phyloP scores from a whole-genome alignment of 2,888 invertebrate genomes.

The Tetragonula carbonaria region DNA sequence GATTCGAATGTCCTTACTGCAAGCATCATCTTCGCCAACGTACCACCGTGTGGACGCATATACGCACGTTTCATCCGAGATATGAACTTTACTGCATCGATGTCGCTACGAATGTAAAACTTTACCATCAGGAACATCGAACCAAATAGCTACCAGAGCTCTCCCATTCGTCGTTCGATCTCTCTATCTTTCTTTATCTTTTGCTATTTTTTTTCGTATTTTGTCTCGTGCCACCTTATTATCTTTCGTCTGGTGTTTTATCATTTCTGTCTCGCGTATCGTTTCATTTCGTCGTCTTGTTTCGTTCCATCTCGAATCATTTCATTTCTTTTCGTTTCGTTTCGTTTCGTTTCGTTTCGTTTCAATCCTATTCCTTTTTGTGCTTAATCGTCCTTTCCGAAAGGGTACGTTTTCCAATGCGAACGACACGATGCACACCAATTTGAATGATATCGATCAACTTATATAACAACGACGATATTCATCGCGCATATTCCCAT shows the following conservation, averaged over 20 bases:
- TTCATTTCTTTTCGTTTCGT: neutral
- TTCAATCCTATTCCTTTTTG: neutral
- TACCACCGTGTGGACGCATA: conserved; percentile 81
- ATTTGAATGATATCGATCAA: neutral
- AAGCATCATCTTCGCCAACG: conserved; percentile 79
- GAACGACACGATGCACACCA: neutral
- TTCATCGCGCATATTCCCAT: too few species aligned
- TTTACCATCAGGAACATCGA: conserved; percentile 69
- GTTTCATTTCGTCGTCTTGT: neutral
- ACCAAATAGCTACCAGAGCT: conserved; percentile 54
- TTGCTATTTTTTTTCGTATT: neutral
- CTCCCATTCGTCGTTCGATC: neutral
- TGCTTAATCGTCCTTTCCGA: neutral
- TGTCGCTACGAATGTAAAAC: conserved; percentile 76
- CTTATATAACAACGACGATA: too few species aligned
- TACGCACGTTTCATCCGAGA: conserved; percentile 78
- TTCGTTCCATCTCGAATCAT: neutral
- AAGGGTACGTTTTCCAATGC: neutral
- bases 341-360: neutral
- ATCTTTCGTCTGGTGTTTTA: neutral
- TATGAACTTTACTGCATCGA: conserved; percentile 79
- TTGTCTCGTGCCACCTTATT: too few species aligned
- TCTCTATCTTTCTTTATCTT: neutral
- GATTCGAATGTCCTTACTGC: conserved; percentile 83
- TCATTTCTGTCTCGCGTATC: neutral